Evolutionary conservation across 2,888 invertebrate species (phyloP), one percentile per base, ranked within the genome.

Genomic region (Smittia aterrima): DNA sequence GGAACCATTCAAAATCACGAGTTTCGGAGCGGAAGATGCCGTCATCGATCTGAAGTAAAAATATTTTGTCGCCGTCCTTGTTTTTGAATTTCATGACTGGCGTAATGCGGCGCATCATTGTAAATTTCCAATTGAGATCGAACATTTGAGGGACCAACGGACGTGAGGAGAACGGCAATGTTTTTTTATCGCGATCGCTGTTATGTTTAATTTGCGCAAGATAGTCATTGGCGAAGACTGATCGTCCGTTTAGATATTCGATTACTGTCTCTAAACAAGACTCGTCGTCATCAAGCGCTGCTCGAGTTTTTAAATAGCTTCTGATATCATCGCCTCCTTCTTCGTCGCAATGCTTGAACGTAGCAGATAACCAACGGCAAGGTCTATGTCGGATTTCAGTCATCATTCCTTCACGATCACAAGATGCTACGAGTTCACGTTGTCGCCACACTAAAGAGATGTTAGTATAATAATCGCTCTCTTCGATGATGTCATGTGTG

Each of bases 1-100:
- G 25, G 64, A 64, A 64, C 64, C 64, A 64, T 64, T 64, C 64
- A 25, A 25, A 64, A 4, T 64, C 64, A 13, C n/a, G 25, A 27
- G 64, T 27, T 9, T 64, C 64, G n/a, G 11, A 2, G 3, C 7
- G n/a, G 22, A 64, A 64, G 11, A 64, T 64, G 1, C 64, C 64
- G n/a, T 64, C 64, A 16, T 64, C 1, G 9, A 64, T n/a, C 4
- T n/a, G 25, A n/a, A 64, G 64, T 6, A 27, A 27, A 2, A 47
- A 47, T 7, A 64, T 64, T 16, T 7, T 13, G n/a, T 64, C 64
- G 20, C 25, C 25, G 4, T 24, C 4, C 1, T 4, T n/a, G 22
- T 64, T 64, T 7, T 11, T 16, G 20, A 64, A 64, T 27, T 64
- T 64, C 1, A 24, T 24, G 7, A 64, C 4, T 13, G 64, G 25